Conservation (phyloP, 2,113 vertebrate genomes). For the Butorides virescens region DNA sequence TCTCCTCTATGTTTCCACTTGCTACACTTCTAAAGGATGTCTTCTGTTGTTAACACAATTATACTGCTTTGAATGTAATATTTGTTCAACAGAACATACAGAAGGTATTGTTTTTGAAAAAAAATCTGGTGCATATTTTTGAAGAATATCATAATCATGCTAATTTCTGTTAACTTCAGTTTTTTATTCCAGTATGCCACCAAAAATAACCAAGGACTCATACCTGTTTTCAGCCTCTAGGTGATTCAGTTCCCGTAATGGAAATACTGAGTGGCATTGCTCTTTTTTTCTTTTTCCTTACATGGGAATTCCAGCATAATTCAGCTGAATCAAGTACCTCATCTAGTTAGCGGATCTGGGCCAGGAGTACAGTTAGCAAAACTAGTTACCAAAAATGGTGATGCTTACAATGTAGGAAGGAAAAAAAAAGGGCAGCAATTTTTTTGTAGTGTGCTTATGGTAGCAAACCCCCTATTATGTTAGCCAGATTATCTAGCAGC, state of each 20-base stretch:
- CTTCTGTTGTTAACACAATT: background rate
- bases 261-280: background rate
- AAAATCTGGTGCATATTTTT: background rate
- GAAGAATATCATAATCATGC: background rate
- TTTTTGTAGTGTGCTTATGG: background rate
- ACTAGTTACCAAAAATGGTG: background rate
- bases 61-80: background rate
- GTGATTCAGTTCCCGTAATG: background rate
- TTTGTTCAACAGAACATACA: background rate
- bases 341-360: background rate
- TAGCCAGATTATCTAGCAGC: background rate
- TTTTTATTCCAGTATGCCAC: background rate
- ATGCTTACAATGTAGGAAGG: background rate
- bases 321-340: background rate
- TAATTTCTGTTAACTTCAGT: background rate
- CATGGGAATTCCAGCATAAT: background rate
- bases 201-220: background rate
- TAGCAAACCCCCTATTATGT: accelerated
- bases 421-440: background rate
- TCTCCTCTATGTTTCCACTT: background rate
- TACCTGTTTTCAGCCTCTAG: background rate
- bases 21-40: background rate
- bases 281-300: background rate
- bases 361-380: background rate
- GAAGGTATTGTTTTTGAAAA: background rate